These are phyloP conservation scores for Cephus cinctus DNA, from an alignment of 1,140 invertebrate genomes.

Conservation along the genomic window DNA sequence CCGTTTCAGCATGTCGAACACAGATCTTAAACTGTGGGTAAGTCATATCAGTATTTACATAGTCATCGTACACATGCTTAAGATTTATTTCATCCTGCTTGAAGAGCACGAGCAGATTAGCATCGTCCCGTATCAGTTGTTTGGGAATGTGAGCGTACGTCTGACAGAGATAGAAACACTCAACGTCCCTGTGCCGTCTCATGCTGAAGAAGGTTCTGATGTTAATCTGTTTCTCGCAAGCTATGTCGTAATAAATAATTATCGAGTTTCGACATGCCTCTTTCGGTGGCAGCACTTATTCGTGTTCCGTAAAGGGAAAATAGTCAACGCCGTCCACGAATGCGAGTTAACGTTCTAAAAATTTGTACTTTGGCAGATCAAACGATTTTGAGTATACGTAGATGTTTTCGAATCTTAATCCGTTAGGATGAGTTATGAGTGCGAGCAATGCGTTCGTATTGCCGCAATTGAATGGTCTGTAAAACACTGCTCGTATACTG, in stretches of 20 bases:
- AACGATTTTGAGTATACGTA: too few relatives aligned
- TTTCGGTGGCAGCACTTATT: conserved; percentile 14
- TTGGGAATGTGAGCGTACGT: conserved; percentile 43
- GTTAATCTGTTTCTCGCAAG: conserved; percentile 36
- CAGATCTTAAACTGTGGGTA: conserved; percentile 28
- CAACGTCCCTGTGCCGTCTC: conserved; percentile 38
- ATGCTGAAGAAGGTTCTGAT: conserved; percentile 43
- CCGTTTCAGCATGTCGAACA: conserved; percentile 26
- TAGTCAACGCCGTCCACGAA: too few relatives aligned
- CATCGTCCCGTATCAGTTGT: conserved; percentile 41
- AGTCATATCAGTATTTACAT: conserved; percentile 31
- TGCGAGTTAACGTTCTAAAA: too few relatives aligned
- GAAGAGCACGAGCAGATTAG: conserved; percentile 42
- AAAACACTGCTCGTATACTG: too few relatives aligned
- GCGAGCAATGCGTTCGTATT: too few relatives aligned
- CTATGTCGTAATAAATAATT: conserved; percentile 48
- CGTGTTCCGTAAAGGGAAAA: conserved; percentile 5
- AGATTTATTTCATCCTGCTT: conserved; percentile 43
- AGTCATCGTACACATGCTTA: conserved; percentile 38
- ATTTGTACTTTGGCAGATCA: too few relatives aligned
- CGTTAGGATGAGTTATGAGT: too few relatives aligned
- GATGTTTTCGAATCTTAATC: too few relatives aligned
- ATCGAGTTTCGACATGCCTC: conserved; percentile 28
- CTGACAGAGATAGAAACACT: conserved; percentile 44
- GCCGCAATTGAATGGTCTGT: too few relatives aligned